A percentile compares a stretch with the other conserved stretches of the same genome.
phyloP scores from a whole-genome alignment of 2,113 vertebrate species.

The Guaruba guarouba region DNA sequence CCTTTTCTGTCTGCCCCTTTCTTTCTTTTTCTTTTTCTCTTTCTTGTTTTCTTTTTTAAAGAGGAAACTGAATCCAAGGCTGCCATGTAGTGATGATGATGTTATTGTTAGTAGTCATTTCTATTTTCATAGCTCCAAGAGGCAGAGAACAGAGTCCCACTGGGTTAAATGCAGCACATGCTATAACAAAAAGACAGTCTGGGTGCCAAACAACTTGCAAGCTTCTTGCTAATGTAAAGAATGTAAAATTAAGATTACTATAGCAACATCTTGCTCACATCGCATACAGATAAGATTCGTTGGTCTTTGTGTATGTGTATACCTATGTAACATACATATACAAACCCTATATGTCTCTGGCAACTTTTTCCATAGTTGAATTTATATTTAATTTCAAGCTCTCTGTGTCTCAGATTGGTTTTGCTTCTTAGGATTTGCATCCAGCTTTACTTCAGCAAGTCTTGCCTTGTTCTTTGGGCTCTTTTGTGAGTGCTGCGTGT shows the following conservation, averaged over 20 bases:
- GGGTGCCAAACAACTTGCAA: slow-evolving; percentile 22
- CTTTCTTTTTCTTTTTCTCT: not conserved
- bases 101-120: not conserved
- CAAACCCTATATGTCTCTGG: slow-evolving; percentile 17
- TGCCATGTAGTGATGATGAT: not conserved
- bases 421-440: not conserved
- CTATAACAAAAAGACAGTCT: slow-evolving; percentile 19
- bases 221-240: slow-evolving; percentile 19
- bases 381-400: slow-evolving; percentile 5
- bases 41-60: not conserved
- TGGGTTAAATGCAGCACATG: slow-evolving; percentile 18
- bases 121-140: slow-evolving; percentile 13
- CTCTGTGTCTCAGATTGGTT: not conserved
- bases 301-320: not conserved
- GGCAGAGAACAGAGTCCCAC: not conserved
- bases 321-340: not conserved
- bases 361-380: not conserved
- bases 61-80: not conserved
- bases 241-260: slow-evolving; percentile 55
- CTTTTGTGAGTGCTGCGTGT: not conserved
- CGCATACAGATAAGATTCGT: not conserved
- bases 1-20: not conserved
- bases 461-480: not conserved
- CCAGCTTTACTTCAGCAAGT: not conserved
- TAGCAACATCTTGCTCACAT: slow-evolving; percentile 24